Base-by-base conservation (phyloP, 2,888 invertebrate genomes). In the Artemia sinica region DNA sequence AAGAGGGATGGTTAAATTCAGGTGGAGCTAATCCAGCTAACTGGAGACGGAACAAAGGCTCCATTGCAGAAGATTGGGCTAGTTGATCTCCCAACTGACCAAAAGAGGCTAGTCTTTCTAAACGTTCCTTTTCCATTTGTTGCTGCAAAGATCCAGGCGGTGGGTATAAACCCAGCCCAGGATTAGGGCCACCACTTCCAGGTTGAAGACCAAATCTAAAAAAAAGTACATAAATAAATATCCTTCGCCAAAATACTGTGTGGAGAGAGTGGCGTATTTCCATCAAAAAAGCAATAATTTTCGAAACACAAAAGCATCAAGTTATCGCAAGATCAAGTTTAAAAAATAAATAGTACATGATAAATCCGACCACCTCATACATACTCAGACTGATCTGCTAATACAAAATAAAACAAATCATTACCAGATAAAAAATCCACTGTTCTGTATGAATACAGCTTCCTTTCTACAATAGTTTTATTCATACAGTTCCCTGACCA, bases 1-100 rank as follows among this genome's bases (percentile, higher is more conserved):
- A 28, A 9, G 63, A 58, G 1, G 63, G 63, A 9, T 58, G 63
- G 28, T 58, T 58, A 58, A 58, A 58, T 18, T 58, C 63, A 28
- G 63, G 14, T 28, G 87, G 87, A 75, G 84, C 86, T 75, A 88
- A 86, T 77, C 91, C 90, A 74, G 91, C 91, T 91, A 93, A 91
- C 83, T 92, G 92, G 77, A 93, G 81, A 74, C 92, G 87, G 73
- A 85, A 88, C 88, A 93, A 89, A 72, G 92, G 92, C 80, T 93
- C 92, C 68, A 76, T 74, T 50, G 77, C 76, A 71, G 77, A 70
- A 67, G 11, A 67, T 70, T 14, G 68, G 63, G 63, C 63, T 18
- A 58, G 63, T 10, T 58, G 63, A 10, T 58, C 63, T 28, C 63
- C 63, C n/a, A 58, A 28, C 12, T 58, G 63, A 9, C 63, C 63